Percentiles rank a stretch among this genome's conserved stretches.
phyloP scores from a whole-genome alignment of 2,888 invertebrate genomes.

The Polyommatus icarus region DNA sequence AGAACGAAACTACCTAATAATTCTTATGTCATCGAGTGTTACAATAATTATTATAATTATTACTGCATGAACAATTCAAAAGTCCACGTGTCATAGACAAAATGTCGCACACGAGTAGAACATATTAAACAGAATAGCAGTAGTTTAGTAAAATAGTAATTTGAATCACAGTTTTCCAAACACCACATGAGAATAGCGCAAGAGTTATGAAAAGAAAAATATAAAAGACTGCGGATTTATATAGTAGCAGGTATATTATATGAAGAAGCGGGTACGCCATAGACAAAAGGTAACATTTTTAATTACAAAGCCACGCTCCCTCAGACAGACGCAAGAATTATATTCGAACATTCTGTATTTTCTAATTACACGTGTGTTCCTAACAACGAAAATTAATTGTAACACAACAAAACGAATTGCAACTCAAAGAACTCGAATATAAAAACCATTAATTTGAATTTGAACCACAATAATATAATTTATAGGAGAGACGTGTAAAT shows the following conservation, averaged over 20 bases:
- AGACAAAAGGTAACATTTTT: constrained; percentile 47
- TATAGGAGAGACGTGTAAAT: constrained; percentile 59
- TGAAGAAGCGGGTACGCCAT: constrained; percentile 31
- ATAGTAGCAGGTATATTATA: constrained; percentile 19
- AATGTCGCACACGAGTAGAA: neutral
- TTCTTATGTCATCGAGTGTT: constrained; percentile 23
- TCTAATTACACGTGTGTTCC: constrained; percentile 67
- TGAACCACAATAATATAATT: constrained; percentile 67
- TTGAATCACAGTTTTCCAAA: neutral
- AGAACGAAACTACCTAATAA: constrained; percentile 7
- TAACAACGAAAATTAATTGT: constrained; percentile 70
- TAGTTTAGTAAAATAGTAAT: neutral
- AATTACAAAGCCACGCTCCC: constrained; percentile 44
- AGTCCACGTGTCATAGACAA: neutral
- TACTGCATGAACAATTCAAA: neutral
- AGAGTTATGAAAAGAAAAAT: constrained; percentile 19
- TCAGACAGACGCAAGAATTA: constrained; percentile 50
- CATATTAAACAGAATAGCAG: neutral
- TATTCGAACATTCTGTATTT: constrained; percentile 56
- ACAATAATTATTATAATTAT: neutral
- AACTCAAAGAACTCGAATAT: constrained; percentile 55
- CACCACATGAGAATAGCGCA: constrained; percentile 9
- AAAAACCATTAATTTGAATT: constrained; percentile 51
- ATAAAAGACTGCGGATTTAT: constrained; percentile 12
- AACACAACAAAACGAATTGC: constrained; percentile 60